Evolutionary conservation across 2,113 vertebrate species (phyloP), one percentile per base, ranked within the genome.

Genomic region (Bostrychus sinensis): DNA sequence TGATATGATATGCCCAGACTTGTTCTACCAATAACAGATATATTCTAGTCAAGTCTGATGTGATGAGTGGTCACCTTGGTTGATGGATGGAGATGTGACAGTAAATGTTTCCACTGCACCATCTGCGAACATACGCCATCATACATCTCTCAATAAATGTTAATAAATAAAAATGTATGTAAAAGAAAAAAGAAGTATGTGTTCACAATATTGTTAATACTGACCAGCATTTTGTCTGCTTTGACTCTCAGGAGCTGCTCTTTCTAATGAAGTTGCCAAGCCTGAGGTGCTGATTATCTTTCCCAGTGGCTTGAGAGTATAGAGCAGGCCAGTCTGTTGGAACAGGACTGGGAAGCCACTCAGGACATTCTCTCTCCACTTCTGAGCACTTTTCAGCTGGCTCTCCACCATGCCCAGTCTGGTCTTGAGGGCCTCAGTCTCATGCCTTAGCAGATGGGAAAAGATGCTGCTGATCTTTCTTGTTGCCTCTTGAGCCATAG

Each of bases 381-480:
- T 20, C 14, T 30, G 36, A 45, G 69, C 70, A 0, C 57, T 11
- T 36, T 59, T 84, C 64, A 86, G 60, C 57, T 89, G 63, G 5
- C 9, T 23, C 65, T 88, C 66, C 80, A 86, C 41, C 25, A 5
- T 39, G 1, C 32, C 48, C 62, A 84, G 59, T 34, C 8, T 56
- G 5, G 16, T 51, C 62, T 30, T 62, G 25, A 86, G 70, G 0
- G 16, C 41, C 38, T 17, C 7, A 53, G 78, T 82, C 7, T 82
- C 80, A 7, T 34, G 30, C 0, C 19, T 61, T 41, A 86, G 66
- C 28, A 41, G 66, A 5, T 88, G 85, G 19, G 58, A 72, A 69
- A 86, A 91, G 23, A 92, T 22, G 1, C 28, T 17, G 54, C 30
- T 28, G 61, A 92, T 84, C 78, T 91, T 89, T 66, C 85, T 85